Base-by-base conservation (phyloP, 2,797 vertebrate genomes). In the Sebastes oblongus region DNA sequence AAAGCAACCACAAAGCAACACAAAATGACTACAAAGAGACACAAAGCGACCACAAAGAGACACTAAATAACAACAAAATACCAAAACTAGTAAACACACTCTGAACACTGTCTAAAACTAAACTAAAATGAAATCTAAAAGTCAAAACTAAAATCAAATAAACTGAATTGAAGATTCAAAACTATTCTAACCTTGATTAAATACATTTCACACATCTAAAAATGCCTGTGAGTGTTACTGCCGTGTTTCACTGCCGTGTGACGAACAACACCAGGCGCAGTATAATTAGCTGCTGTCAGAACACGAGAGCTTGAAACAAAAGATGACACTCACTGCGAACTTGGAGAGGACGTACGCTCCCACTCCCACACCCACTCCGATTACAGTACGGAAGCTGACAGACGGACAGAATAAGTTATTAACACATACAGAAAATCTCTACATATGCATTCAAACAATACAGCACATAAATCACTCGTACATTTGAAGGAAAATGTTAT, bases 291-390 rank as follows among this genome's bases (percentile, higher is more conserved):
- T 27, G 4, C 70, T 12, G 60, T 34, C 52, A 6, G 54, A n/a
- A 11, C 22, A 39, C 3, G 5, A 24, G 16, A 50, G 68, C 6
- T 65, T 4, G 8, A 18, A 65, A 64, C 6, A 32, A 2, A 34
- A 52, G 9, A 42, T 1, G 54, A n/a, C 11, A 91, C 96, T 96
- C 94, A 98, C 97, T 62, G 97, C 88, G 65, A 97, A 98, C 93
- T 95, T 96, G 60, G 97, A 96, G 70, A 98, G 92, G 86, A 98
- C 71, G 77, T 97, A 97, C 2, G 97, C 96, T 39, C 97, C 97
- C 0, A 97, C 97, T 87, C 97, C 97, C 29, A 97, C 97, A 6
- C 97, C 97, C 72, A 98, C 93, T 66, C 97, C 97, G 71, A 98
- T 98, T 29, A 98, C 94, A 29, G 96, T 94, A 52, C 96, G 96